Conservation (phyloP, 1,140 invertebrate species). For the Polypedilum vanderplanki region DNA sequence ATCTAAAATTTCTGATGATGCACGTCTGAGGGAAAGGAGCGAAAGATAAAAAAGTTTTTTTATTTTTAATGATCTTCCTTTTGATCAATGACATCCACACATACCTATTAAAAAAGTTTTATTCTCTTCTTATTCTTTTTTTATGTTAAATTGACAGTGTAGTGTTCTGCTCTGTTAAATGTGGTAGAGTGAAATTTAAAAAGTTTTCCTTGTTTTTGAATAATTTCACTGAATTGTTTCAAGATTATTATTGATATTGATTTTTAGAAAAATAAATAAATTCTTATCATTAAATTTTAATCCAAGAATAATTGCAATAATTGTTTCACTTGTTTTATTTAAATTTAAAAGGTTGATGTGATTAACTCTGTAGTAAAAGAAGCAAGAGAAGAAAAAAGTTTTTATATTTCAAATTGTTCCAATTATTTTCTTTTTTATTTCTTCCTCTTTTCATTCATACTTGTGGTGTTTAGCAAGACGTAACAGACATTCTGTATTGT, state of each 20-base stretch:
- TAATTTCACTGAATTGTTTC: background rate
- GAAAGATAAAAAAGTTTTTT: background rate
- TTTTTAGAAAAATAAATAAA: too few species aligned
- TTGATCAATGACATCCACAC: constrained; percentile 19
- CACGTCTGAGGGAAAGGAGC: background rate
- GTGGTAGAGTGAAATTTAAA: constrained; percentile 4
- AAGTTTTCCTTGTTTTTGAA: background rate
- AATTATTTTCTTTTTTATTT: too few species aligned
- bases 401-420: too few species aligned
- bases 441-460: too few species aligned
- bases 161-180: background rate
- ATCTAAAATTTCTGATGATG: constrained; percentile 29
- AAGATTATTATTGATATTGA: background rate
- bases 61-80: constrained; percentile 26
- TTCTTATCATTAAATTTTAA: too few species aligned
- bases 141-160: background rate
- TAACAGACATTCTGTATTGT: too few species aligned
- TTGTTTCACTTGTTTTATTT: too few species aligned
- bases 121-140: background rate
- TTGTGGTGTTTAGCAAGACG: too few species aligned
- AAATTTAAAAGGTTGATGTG: too few species aligned
- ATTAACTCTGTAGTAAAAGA: too few species aligned
- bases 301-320: too few species aligned
- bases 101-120: constrained; percentile 2
- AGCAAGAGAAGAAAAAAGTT: too few species aligned